Conservation (phyloP, 2,113 vertebrate species). For the Cercopithecus mona region DNA sequence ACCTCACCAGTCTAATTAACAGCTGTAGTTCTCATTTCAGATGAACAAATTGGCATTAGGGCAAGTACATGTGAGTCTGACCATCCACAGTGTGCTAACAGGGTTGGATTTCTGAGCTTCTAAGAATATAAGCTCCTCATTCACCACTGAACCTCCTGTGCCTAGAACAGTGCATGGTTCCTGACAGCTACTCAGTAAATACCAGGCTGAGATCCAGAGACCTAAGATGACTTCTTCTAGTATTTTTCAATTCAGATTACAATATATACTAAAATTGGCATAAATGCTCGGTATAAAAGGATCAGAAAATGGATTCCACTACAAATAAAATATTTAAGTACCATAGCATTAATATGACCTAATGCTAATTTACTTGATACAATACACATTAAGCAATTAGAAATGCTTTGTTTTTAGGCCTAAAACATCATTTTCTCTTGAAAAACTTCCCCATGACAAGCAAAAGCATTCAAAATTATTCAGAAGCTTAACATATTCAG, state of each 20-base stretch:
- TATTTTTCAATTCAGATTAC: conserved; percentile 2
- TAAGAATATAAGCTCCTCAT: conserved; percentile 67
- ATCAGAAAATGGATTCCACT: conserved; percentile 24
- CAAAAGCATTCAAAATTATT: conserved; percentile 48
- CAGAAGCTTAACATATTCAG: conserved; percentile 10
- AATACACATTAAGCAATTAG: conserved; percentile 32
- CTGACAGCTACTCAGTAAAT: conserved; percentile 24
- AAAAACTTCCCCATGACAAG: conserved; percentile 25
- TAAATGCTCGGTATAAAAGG: conserved; percentile 18
- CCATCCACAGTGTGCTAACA: conserved; percentile 45
- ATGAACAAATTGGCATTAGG: conserved; percentile 69
- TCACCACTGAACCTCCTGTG: conserved; percentile 21
- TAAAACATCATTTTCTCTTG: conserved; percentile 30
- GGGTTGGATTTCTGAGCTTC: conserved; percentile 56
- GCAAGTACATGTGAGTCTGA: conserved; percentile 62
- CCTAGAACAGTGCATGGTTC: conserved; percentile 27
- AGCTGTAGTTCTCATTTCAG: conserved; percentile 75
- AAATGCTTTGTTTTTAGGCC: conserved; percentile 47
- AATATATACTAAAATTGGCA: conserved; percentile 19
- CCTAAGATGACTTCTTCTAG: conserved; percentile 16
- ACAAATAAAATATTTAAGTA: conserved; percentile 50
- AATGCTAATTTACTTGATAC: conserved; percentile 13
- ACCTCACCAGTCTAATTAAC: conserved; percentile 76
- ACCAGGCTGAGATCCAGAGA: conserved; percentile 42
- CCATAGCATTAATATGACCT: not conserved